Evolutionary conservation across 2,888 invertebrate genomes (phyloP).

Genomic region (Aphidoletes aphidimyza): DNA sequence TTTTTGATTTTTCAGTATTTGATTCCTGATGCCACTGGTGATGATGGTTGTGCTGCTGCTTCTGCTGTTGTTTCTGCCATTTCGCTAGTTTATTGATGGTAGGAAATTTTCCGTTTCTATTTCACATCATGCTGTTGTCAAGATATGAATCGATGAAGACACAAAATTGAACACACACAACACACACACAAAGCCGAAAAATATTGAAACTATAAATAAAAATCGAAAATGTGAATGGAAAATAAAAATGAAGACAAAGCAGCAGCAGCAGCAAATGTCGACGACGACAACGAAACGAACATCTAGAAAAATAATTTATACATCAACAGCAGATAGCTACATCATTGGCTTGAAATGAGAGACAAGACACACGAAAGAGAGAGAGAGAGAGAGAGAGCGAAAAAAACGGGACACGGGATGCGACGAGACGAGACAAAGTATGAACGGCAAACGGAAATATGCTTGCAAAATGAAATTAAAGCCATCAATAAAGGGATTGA

Average conservation of each 20-base stretch:
- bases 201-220: conserved; percentile 51
- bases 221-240: neutral
- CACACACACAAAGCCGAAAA: neutral
- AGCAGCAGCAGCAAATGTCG: neutral
- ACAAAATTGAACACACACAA: conserved; percentile 32
- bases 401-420: too few relatives aligned
- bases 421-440: too few relatives aligned
- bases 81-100: conserved; percentile 18
- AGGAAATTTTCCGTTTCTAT: neutral
- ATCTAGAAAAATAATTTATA: conserved; percentile 51
- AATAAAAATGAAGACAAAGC: neutral
- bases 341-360: conserved; percentile 2
- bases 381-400: too few relatives aligned
- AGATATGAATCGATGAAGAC: conserved; percentile 21
- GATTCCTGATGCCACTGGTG: neutral
- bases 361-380: too few relatives aligned
- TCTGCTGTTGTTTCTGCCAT: too few relatives aligned
- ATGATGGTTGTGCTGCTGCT: neutral
- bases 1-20: neutral
- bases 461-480: conserved; percentile 25
- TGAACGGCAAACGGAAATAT: neutral
- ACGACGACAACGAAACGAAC: neutral
- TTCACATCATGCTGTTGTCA: conserved; percentile 34
- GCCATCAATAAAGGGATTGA: conserved; percentile 46
- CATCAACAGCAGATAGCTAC: conserved; percentile 31